phyloP scores from a whole-genome alignment of 2,797 vertebrate genomes.

The Artibeus jamaicensis region DNA sequence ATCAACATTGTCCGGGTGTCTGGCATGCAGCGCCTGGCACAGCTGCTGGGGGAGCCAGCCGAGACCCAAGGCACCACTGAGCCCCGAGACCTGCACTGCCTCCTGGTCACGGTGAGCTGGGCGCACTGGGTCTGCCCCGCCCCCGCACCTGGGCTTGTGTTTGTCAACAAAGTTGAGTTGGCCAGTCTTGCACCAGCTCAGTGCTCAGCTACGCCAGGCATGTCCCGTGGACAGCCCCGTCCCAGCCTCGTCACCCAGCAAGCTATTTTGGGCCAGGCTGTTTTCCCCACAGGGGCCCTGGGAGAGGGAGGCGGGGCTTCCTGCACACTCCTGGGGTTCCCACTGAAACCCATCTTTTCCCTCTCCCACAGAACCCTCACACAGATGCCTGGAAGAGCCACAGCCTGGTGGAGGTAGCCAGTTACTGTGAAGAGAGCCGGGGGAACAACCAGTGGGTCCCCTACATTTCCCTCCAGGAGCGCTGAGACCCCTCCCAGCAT shows the following conservation, averaged over 20 bases:
- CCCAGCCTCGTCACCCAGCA: neutral
- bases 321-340: neutral
- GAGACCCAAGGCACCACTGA: constrained; percentile 80
- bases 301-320: neutral
- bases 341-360: neutral
- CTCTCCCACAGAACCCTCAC: constrained; percentile 85
- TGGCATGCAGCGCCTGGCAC: constrained; percentile 87
- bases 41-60: constrained; percentile 86
- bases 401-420: constrained; percentile 88
- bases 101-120: constrained; percentile 92
- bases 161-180: constrained; percentile 66
- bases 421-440: constrained; percentile 92
- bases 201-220: constrained; percentile 37
- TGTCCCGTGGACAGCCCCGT: constrained; percentile 46
- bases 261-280: constrained; percentile 50
- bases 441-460: constrained; percentile 94
- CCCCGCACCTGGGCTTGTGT: constrained; percentile 30
- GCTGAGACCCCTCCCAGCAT: constrained; percentile 81
- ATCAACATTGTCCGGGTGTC: constrained; percentile 93
- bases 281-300: constrained; percentile 21
- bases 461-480: constrained; percentile 87
- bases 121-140: neutral
- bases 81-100: constrained; percentile 93
- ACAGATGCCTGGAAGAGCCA: constrained; percentile 89
- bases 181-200: constrained; percentile 50